A percentile compares a stretch with the other conserved stretches of the same genome.
phyloP scores from a whole-genome alignment of 2,113 vertebrate species.

The Tylochromis polylepis region DNA sequence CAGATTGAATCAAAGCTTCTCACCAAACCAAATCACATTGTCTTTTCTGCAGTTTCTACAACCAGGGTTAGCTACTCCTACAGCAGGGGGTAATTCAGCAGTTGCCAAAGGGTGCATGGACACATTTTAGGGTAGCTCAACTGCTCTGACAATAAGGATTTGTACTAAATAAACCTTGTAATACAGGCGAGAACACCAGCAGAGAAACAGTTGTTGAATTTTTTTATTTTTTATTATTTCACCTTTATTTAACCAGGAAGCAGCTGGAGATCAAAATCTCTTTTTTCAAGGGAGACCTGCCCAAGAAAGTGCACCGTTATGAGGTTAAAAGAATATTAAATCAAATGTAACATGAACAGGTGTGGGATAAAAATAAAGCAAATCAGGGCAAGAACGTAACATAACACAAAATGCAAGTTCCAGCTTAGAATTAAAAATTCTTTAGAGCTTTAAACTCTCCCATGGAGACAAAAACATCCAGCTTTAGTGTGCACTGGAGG shows the following conservation, averaged over 20 bases:
- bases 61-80: background rate
- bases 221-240: background rate
- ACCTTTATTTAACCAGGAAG: background rate
- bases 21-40: background rate
- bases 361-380: background rate
- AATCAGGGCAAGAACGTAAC: background rate
- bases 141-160: background rate
- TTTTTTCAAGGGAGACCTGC: background rate
- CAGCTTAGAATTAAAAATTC: background rate
- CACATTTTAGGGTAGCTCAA: background rate
- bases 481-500: background rate
- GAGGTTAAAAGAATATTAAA: rapidly evolving
- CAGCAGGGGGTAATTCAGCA: background rate
- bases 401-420: background rate
- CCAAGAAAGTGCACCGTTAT: background rate
- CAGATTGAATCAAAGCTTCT: slow-evolving; percentile 30
- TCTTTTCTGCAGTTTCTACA: background rate
- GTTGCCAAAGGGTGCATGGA: background rate
- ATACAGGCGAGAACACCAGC: rapidly evolving
- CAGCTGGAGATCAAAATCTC: background rate
- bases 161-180: background rate
- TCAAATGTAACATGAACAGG: background rate
- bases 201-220: background rate
- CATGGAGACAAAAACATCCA: background rate
- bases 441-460: background rate